Evolutionary conservation across 1,140 invertebrate species (phyloP).

Genomic region (Ptiloglossa arizonensis): DNA sequence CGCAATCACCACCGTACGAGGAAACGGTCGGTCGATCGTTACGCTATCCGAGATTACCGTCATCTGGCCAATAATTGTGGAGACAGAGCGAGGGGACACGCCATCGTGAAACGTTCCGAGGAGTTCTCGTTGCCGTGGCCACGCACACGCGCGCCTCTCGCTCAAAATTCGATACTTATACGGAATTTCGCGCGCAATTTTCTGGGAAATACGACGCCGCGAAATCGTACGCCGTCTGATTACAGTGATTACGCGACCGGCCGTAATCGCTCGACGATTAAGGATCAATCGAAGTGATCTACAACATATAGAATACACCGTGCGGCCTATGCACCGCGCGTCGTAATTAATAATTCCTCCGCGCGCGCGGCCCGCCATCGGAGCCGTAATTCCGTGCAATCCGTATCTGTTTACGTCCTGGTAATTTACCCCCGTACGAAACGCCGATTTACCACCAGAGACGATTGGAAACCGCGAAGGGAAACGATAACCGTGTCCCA

Average conservation of each 20-base stretch:
- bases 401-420: not conserved
- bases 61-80: slow-evolving; percentile 43
- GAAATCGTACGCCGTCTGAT: slow-evolving; percentile 1
- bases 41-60: slow-evolving; percentile 51
- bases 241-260: slow-evolving; percentile 18
- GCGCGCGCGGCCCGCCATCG: not conserved
- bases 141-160: not conserved
- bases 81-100: slow-evolving; percentile 4
- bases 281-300: not conserved
- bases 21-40: slow-evolving; percentile 27
- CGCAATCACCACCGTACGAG: slow-evolving; percentile 19
- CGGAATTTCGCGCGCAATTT: slow-evolving; percentile 23
- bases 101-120: not conserved
- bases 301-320: not conserved
- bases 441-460: slow-evolving; percentile 23
- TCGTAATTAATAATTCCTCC: slow-evolving; percentile 42
- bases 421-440: slow-evolving; percentile 4
- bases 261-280: slow-evolving; percentile 27
- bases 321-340: not conserved
- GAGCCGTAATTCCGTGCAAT: not conserved
- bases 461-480: slow-evolving; percentile 46
- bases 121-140: too few species aligned
- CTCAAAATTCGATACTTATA: not conserved
- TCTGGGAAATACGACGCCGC: slow-evolving; percentile 12
- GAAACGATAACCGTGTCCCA: slow-evolving; percentile 1